Base-by-base conservation (phyloP, 2,797 vertebrate genomes). In the Acrossocheilus fasciatus region DNA sequence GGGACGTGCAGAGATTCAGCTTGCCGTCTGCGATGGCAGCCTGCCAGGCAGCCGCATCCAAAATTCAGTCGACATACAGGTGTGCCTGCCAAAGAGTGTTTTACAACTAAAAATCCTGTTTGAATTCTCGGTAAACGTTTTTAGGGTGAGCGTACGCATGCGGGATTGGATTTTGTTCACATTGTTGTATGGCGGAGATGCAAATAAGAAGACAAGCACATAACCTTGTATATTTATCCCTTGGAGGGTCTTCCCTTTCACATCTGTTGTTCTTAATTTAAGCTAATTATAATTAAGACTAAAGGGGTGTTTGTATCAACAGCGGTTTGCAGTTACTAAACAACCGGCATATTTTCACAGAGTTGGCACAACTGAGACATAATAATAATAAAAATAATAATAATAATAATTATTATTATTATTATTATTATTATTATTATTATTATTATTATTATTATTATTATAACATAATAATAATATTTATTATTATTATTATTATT, bases 41-140 rank as follows among this genome's bases (percentile, higher is more conserved):
- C 57, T 81, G 84, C 84, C 84, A 86, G 75, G 74, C 81, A 70
- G 18, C 47, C 41, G 11, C 34, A 83, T 87, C 52, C 81, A 64
- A 52, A 83, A 83, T 78, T 70, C 73, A 69, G 72, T 82, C 64
- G 30, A 59, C 68, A 30, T 17, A 73, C 84, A 81, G 84, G 84
- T 86, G 78, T 41, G n/a, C 39, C 75, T 79, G 83, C 83, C 83
- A 85, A 69, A 59, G 39, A 70, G 66, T 54, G 64, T 79, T 79
- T 79, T 70, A 72, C 76, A 54, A 79, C 66, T 75, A 75, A 88
- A 70, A 82, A 66, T 26, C 72, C 68, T 82, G 83, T 47, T 75
- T 86, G 57, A 64, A 81, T 75, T 74, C 43, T 66, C 30, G 0
- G 30, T 59, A 20, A 74, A 68, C 5, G 69, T 30, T 74, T 81